Evolutionary conservation across 1,140 invertebrate genomes (phyloP).

Genomic region (Acromyrmex charruanus): DNA sequence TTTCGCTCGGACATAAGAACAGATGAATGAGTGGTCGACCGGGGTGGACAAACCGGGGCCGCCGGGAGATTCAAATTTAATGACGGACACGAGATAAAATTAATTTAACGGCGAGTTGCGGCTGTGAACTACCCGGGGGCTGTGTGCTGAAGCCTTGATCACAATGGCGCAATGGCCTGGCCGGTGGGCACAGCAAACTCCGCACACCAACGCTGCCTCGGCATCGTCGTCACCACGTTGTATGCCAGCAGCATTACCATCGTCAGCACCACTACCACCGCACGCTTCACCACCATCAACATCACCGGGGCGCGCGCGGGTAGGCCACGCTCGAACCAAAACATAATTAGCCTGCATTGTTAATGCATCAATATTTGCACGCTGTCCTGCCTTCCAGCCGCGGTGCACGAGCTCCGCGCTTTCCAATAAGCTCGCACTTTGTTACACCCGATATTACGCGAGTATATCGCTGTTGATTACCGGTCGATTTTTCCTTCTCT

Average conservation of each 20-base stretch:
- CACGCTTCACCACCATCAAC: conserved; percentile 66
- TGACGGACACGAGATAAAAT: conserved; percentile 85
- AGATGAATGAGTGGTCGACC: conserved; percentile 3
- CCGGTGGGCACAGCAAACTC: conserved; percentile 81
- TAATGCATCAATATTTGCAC: conserved; percentile 87
- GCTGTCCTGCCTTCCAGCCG: conserved; percentile 82
- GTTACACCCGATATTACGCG: conserved; percentile 72
- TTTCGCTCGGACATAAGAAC: conserved; percentile 35
- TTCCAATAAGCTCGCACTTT: conserved; percentile 78
- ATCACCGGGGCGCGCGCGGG: conserved; percentile 61
- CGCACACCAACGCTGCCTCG: conserved; percentile 69
- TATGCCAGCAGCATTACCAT: conserved; percentile 56
- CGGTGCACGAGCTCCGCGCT: conserved; percentile 68
- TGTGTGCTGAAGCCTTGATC: conserved; percentile 85
- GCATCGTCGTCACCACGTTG: conserved; percentile 37
- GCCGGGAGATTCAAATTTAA: conserved; percentile 82
- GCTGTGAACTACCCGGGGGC: conserved; percentile 79
- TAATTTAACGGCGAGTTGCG: conserved; percentile 84
- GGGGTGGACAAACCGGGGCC: not conserved
- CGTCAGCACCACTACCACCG: conserved; percentile 65
- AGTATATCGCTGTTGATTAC: conserved; percentile 70
- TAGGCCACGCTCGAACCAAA: conserved; percentile 81
- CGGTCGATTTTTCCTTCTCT: conserved; percentile 65
- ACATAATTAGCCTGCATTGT: conserved; percentile 87
- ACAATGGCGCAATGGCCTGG: conserved; percentile 84